Base-by-base conservation (phyloP, 37 sponge, comb jelly and placozoan genomes). In the Bolinopsis microptera region DNA sequence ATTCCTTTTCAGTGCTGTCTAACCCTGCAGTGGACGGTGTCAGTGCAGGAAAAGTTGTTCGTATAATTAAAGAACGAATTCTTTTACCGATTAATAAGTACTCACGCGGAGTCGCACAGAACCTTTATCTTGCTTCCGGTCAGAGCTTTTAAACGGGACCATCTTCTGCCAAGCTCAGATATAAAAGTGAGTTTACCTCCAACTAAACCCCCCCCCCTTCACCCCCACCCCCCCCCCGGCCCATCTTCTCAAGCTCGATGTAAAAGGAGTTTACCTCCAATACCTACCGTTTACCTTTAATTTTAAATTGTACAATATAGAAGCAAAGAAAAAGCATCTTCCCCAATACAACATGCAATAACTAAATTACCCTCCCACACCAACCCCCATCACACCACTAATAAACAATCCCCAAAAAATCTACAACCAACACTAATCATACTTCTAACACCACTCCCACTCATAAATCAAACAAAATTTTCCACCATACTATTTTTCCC, bases 91-190 rank as follows among this genome's bases (percentile, higher is more conserved):
- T 48, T 86, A 1, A 41, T 86, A 3, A 86, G 90, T 38, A 86
- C 90, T 23, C 90, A 86, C 28, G 90, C 90, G 13, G 90, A 86
- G 22, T 86, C 90, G 22, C n/a, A n/a, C 90, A 86, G 90, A 86
- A 39, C 90, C 90, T 86, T 3, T 86, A 86, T 30, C 32, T 39
- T 39, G 90, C 90, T n/a, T 39, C 90, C 90, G 8, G 61, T 86
- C 16, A 39, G 90, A 41, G 90, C 90, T 25, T 86, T 86, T 34
- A 39, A 41, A 41, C 41, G 90, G 0, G 39, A 40, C 0, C 37
- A 86, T 38, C 48, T 86, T 9, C 90, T 86, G n/a, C n/a, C 0
- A 86, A 86, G 39, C 90, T 86, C 61, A 39, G 90, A 86, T 86
- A 86, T 40, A 86, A 86, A 39, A 28, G 90, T 86, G 30, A 41